Evolutionary conservation across 2,888 invertebrate genomes (phyloP).

Genomic region (Asteroscopus sphinx): DNA sequence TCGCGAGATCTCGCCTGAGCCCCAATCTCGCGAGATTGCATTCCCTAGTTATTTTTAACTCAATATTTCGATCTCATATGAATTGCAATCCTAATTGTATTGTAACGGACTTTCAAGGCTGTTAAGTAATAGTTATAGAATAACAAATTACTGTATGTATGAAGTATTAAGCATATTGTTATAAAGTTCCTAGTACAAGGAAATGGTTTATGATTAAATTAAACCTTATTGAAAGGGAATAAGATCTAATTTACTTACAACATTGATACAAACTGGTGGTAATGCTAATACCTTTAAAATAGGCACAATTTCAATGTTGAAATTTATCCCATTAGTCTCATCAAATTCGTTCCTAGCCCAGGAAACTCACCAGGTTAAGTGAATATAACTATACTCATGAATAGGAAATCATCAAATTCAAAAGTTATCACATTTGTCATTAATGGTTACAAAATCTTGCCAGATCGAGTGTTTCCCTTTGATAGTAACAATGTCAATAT

Average conservation of each 20-base stretch:
- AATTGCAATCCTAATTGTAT: constrained; percentile 37
- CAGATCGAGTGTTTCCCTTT: background rate
- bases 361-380: too few species aligned
- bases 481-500: background rate
- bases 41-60: constrained; percentile 11
- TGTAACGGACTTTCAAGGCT: constrained; percentile 37
- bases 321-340: background rate
- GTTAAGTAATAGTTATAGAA: constrained; percentile 9
- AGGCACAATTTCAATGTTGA: background rate
- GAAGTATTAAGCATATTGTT: too few species aligned
- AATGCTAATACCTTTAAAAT: background rate
- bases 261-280: background rate
- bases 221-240: background rate
- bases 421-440: background rate
- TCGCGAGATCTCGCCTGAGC: too few species aligned
- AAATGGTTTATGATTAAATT: constrained; percentile 1
- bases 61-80: constrained; percentile 16
- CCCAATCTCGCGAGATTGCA: too few species aligned
- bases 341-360: too few species aligned
- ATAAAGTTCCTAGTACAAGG: background rate
- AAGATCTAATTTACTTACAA: constrained; percentile 1
- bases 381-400: too few species aligned
- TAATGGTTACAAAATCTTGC: background rate
- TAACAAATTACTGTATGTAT: constrained; percentile 15
- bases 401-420: too few species aligned